Evolutionary conservation across 2,888 invertebrate species (phyloP), one percentile per base, ranked within the genome.

Genomic region (Lymantria monacha): DNA sequence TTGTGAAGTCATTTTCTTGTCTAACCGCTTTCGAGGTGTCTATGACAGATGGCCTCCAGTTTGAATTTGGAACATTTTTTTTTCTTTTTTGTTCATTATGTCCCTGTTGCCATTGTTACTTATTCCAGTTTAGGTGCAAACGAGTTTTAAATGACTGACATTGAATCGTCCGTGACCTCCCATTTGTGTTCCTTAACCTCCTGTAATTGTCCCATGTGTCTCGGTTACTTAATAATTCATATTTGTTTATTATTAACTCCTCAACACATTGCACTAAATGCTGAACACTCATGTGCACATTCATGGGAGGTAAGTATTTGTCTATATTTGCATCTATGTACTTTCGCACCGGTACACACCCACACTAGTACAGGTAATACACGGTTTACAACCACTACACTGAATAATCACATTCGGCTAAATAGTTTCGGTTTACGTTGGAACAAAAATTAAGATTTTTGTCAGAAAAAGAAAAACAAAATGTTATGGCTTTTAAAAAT

Each of bases 121-220:
- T 50, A 53, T 59, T 68, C 55, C 54, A 49, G 56, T 57, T 58
- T 59, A 60, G 66, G 66, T 57, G 41, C 53, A 49, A 56, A 50
- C 49, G 49, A 51, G 55, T 68, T 41, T 58, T 49, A 58, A 49
- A 30, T 57, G 48, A 61, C 65, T 62, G 55, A 58, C 65, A 66
- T 61, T 58, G 73, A 65, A 70, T 69, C 69, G 77, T 55, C 78
- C 78, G 55, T 80, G 81, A 79, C 74, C 77, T 61, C 65, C 22
- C 49, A 66, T 66, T 78, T 69, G 65, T 51, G 63, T 64, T 76
- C 69, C 72, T 76, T 74, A 75, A 75, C 77, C 78, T 49, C 59
- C 59, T 63, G 57, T 70, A 59, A 61, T 64, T 68, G 60, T 67
- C 67, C 71, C 61, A n/a, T 50, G 59, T 68, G 63, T 69, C 69